Evolutionary conservation across 2,797 vertebrate genomes (phyloP).

Genomic region (Ciconia nigra): DNA sequence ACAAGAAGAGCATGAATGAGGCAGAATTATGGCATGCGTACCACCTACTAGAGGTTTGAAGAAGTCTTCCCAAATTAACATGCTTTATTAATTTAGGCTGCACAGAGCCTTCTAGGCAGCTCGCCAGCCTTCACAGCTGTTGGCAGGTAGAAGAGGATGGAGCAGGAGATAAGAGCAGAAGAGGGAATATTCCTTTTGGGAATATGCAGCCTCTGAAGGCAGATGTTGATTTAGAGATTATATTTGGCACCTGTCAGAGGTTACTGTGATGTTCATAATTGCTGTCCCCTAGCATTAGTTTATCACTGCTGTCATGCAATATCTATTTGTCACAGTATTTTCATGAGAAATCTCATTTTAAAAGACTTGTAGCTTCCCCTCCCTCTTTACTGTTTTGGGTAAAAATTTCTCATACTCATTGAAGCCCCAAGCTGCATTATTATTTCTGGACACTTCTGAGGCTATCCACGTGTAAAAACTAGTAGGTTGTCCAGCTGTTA

Average conservation of each 20-base stretch:
- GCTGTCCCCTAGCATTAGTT: not conserved
- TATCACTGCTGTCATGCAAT: not conserved
- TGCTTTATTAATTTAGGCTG: not conserved
- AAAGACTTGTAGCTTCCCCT: not conserved
- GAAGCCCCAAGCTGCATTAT: not conserved
- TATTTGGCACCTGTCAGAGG: not conserved
- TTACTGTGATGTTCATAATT: not conserved
- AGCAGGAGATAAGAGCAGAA: not conserved
- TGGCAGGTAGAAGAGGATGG: constrained; percentile 7
- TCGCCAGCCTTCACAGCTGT: not conserved
- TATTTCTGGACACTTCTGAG: not conserved
- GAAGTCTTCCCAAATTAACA: not conserved
- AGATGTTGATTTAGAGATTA: not conserved
- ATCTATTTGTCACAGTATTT: not conserved
- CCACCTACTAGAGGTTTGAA: not conserved
- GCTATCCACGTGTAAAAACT: not conserved
- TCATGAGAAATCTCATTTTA: not conserved
- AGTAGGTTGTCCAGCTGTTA: not conserved
- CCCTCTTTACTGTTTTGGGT: not conserved
- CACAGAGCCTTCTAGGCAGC: not conserved
- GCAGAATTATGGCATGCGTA: not conserved
- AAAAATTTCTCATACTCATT: not conserved
- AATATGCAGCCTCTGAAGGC: not conserved
- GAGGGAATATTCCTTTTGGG: not conserved
- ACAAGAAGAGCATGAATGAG: not conserved